Conservation (phyloP, 2,797 vertebrate species). For the Enteromius fasciolatus region DNA sequence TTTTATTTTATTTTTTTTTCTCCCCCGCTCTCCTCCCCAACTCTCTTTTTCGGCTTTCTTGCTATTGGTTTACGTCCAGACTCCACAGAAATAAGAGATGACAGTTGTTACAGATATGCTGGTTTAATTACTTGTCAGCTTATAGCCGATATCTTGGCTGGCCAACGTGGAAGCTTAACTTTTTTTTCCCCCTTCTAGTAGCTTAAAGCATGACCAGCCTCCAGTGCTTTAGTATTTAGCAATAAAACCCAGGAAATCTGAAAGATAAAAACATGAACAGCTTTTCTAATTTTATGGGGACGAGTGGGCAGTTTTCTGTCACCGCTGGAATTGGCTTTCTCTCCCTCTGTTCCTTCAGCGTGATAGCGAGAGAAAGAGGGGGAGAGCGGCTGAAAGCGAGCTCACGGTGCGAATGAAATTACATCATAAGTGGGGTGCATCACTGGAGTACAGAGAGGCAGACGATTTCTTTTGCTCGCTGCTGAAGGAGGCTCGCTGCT, state of each 20-base stretch:
- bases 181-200: constrained; percentile 79
- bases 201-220: constrained; percentile 96
- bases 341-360: constrained; percentile 53
- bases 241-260: constrained; percentile 88
- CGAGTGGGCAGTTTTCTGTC: constrained; percentile 84
- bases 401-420: constrained; percentile 81
- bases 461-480: constrained; percentile 73
- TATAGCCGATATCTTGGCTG: constrained; percentile 94
- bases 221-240: constrained; percentile 90
- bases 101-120: constrained; percentile 97
- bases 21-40: constrained; percentile 61
- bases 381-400: constrained; percentile 73
- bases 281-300: constrained; percentile 84
- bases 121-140: constrained; percentile 99
- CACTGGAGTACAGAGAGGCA: constrained; percentile 68
- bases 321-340: constrained; percentile 81
- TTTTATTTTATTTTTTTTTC: constrained; percentile 65
- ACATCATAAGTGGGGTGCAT: constrained; percentile 79
- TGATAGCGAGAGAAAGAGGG: constrained; percentile 48
- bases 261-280: constrained; percentile 84
- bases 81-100: constrained; percentile 96
- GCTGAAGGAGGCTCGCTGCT: constrained; percentile 61
- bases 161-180: constrained; percentile 94
- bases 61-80: constrained; percentile 93
- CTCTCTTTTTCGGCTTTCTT: constrained; percentile 75